These are phyloP conservation scores for Cyprinodon diabolis DNA, from an alignment of 2,797 vertebrate species.

Conservation along the genomic window DNA sequence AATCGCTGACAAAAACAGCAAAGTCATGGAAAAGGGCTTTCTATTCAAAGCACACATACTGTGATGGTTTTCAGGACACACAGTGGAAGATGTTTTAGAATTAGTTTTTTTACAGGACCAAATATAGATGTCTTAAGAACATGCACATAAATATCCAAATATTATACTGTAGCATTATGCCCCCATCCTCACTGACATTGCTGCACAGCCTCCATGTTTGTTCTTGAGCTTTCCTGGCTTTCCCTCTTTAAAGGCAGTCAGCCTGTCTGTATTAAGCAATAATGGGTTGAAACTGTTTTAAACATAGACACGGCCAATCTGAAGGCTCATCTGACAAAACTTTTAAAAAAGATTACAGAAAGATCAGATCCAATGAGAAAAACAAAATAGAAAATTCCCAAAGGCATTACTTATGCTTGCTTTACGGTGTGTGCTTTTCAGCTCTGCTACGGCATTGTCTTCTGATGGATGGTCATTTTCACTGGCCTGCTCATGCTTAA, in stretches of 20 bases:
- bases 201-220: not conserved
- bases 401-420: slow-evolving; percentile 18
- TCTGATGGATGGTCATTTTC: slow-evolving; percentile 87
- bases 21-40: slow-evolving; percentile 37
- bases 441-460: slow-evolving; percentile 72
- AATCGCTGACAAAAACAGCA: slow-evolving; percentile 21
- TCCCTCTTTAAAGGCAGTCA: not conserved
- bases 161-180: not conserved
- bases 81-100: slow-evolving; percentile 16
- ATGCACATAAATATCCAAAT: slow-evolving; percentile 3
- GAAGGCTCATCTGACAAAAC: not conserved
- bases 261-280: not conserved
- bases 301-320: not conserved
- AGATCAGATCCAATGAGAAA: slow-evolving; percentile 2
- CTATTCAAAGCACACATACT: slow-evolving; percentile 20
- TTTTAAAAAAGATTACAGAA: not conserved
- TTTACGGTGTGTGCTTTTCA: slow-evolving; percentile 33
- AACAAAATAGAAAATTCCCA: slow-evolving; percentile 13
- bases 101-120: slow-evolving; percentile 16
- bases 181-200: not conserved
- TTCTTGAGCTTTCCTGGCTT: slow-evolving; percentile 4
- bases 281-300: not conserved
- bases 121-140: slow-evolving; percentile 1
- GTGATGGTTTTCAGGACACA: slow-evolving; percentile 37
- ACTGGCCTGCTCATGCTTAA: slow-evolving; percentile 86